A percentile compares a stretch with the other conserved stretches of the same genome.
Evolutionary conservation across 1,140 invertebrate genomes (phyloP).

Genomic region (Epicauta chinensis): DNA sequence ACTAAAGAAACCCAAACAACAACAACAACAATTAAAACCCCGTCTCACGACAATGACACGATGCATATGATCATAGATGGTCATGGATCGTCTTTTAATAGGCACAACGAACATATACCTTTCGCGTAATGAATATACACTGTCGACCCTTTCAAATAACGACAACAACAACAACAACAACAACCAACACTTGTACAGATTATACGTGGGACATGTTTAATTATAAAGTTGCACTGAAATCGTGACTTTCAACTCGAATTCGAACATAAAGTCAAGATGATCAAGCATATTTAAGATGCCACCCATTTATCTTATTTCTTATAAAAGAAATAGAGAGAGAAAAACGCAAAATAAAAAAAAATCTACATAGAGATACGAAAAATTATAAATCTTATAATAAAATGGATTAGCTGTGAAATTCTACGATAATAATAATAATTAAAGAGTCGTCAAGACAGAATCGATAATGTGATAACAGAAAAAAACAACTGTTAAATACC

Average conservation of each 20-base stretch:
- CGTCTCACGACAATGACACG: slow-evolving; percentile 15
- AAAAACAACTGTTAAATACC: too few species aligned
- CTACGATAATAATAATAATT: too few species aligned
- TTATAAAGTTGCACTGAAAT: slow-evolving; percentile 36
- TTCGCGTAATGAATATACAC: not conserved
- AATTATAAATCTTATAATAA: too few species aligned
- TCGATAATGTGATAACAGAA: too few species aligned
- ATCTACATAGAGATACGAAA: too few species aligned
- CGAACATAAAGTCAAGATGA: slow-evolving; percentile 23
- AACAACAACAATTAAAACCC: slow-evolving; percentile 7
- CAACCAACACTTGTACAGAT: slow-evolving; percentile 19
- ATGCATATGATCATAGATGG: slow-evolving; percentile 13
- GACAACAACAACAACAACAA: too few species aligned
- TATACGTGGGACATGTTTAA: slow-evolving; percentile 35
- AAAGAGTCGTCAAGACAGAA: too few species aligned
- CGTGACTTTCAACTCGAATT: slow-evolving; percentile 37
- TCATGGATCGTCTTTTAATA: slow-evolving; percentile 5
- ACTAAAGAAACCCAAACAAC: not conserved
- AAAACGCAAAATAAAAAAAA: too few species aligned
- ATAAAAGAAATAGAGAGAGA: too few species aligned
- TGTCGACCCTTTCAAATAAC: too few species aligned
- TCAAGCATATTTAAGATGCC: not conserved
- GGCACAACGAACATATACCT: slow-evolving; percentile 13
- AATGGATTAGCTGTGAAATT: too few species aligned
- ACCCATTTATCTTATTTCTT: not conserved